Conservation (phyloP, 2,113 vertebrate genomes). For the Catagonus wagneri region DNA sequence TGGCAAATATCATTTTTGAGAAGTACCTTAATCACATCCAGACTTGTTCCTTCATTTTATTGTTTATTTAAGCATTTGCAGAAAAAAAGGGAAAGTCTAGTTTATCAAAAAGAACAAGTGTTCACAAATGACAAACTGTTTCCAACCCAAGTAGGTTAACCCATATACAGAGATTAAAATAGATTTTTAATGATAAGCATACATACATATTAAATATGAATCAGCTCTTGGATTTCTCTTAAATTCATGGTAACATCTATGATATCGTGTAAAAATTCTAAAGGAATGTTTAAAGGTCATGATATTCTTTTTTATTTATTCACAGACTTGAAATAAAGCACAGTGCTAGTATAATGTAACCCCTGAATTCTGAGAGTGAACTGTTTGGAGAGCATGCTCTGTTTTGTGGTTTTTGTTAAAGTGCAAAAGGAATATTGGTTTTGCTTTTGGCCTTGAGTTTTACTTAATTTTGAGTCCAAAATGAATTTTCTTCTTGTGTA, state of each 20-base stretch:
- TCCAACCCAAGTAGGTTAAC: background rate
- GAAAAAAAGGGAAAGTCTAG: slow-evolving; percentile 6
- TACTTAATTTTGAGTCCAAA: background rate
- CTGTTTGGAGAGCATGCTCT: background rate
- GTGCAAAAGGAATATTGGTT: background rate
- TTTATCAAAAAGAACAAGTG: background rate
- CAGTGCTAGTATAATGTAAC: background rate
- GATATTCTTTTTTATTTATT: slow-evolving; percentile 20
- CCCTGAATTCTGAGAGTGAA: background rate
- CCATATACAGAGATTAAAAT: background rate
- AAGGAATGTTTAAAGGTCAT: background rate
- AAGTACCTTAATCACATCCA: slow-evolving; percentile 14
- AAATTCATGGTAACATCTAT: background rate
- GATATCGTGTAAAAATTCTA: background rate
- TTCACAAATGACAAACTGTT: background rate
- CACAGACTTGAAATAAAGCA: background rate
- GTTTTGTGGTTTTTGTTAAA: slow-evolving; percentile 32
- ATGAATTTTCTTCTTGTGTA: slow-evolving; percentile 3
- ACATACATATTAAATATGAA: background rate
- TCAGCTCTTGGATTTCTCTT: slow-evolving; percentile 26
- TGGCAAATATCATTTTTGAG: background rate
- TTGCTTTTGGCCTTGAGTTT: background rate
- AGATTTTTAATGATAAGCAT: background rate
- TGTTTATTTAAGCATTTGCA: slow-evolving; percentile 38
- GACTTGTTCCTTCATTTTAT: background rate